Evolutionary conservation across 2,797 vertebrate genomes (phyloP).

Genomic region (Poeciliopsis paucimaculata): DNA sequence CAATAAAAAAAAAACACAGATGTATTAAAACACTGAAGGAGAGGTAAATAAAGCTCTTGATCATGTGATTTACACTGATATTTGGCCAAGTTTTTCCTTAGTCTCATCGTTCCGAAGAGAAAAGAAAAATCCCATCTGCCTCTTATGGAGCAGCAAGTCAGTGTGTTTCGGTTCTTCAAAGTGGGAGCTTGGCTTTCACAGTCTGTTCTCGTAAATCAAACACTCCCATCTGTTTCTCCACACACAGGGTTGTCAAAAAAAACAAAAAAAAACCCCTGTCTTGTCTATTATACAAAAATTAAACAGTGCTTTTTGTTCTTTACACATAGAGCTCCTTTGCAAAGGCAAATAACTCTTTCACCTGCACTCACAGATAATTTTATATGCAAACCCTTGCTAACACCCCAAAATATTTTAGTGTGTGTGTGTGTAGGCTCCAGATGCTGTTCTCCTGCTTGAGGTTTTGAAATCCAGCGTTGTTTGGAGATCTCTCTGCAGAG

Average conservation of each 20-base stretch:
- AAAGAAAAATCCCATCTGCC: slow-evolving; percentile 36
- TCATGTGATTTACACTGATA: slow-evolving; percentile 60
- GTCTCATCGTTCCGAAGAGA: slow-evolving; percentile 31
- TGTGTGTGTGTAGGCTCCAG: slow-evolving; percentile 38
- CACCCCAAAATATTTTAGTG: background rate
- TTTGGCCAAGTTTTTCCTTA: slow-evolving; percentile 64
- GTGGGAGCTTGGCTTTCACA: slow-evolving; percentile 69
- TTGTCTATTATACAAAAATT: slow-evolving; percentile 63
- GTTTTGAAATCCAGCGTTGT: slow-evolving; percentile 44
- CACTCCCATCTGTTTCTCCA: slow-evolving; percentile 43
- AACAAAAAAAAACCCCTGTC: slow-evolving; percentile 18
- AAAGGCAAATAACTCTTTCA: slow-evolving; percentile 66
- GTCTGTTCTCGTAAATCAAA: slow-evolving; percentile 66
- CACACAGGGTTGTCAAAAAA: slow-evolving; percentile 42
- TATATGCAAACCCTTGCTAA: slow-evolving; percentile 27
- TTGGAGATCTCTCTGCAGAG: slow-evolving; percentile 51
- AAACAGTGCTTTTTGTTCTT: slow-evolving; percentile 65
- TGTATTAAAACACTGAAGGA: slow-evolving; percentile 55
- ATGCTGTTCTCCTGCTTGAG: background rate
- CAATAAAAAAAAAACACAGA: slow-evolving; percentile 45
- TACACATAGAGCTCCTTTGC: slow-evolving; percentile 58
- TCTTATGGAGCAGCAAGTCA: slow-evolving; percentile 65
- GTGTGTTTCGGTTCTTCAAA: slow-evolving; percentile 61
- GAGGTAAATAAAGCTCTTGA: slow-evolving; percentile 61
- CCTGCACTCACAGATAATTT: slow-evolving; percentile 58